Base-by-base conservation (phyloP, 2,888 invertebrate species). In the Philonicus albiceps region DNA sequence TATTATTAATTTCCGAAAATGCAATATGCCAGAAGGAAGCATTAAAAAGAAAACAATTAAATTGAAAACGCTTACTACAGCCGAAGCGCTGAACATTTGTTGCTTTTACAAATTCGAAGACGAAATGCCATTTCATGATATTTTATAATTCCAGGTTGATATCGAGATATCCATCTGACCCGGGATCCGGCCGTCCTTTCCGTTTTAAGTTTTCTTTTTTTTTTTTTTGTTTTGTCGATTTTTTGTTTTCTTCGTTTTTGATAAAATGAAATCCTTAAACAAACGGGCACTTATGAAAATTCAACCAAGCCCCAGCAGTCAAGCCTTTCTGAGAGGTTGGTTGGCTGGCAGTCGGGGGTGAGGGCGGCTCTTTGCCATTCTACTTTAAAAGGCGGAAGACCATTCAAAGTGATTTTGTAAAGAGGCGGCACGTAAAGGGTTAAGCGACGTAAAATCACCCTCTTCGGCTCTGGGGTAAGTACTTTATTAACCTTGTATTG, bases 361-460 rank as follows among this genome's bases (percentile, higher is more conserved):
- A 13, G 11, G 64, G 55, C 13, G 34, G 30, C 64, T 43, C 49
- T 78, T 72, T n/a, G 30, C 55, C 40, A 85, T 87, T 86, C 72
- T 86, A 85, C 86, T 87, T 87, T 87, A 86, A 87, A 87, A 86
- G 87, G 86, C 87, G 87, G 87, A 86, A 87, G 86, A 84, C 85
- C 87, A 87, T 86, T 80, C 86, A 84, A 86, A 86, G 86, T 86
- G 87, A 87, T 87, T 87, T 87, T 76, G 86, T 85, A 87, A 86
- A 85, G 64, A 72, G 86, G 83, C 74, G 83, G 86, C 83, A 80
- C 37, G 78, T 78, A 85, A 85, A 78, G 85, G 87, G 87, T 78
- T 87, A 85, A 76, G 85, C 85, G 78, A 80, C 80, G 80, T 86
- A 86, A 86, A 86, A 86, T 86, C 81, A 83, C 83, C 86, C 86